Percentiles rank a stretch among this genome's conserved stretches.
phyloP scores from a whole-genome alignment of 1,140 invertebrate genomes.

The Scaptomyza pallida region DNA sequence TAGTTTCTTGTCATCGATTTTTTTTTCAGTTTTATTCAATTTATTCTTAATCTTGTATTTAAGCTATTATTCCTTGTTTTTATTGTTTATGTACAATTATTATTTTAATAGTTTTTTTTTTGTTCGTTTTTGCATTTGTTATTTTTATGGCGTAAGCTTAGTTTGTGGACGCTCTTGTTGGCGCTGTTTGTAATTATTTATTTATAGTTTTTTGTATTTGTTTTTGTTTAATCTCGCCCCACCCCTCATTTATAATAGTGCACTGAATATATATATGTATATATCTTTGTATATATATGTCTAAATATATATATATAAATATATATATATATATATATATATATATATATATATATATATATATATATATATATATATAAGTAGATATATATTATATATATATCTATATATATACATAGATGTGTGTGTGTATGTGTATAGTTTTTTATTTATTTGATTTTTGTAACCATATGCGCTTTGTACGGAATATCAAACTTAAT shows the following conservation, averaged over 20 bases:
- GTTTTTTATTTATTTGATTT: slow-evolving; percentile 56
- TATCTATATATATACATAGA: slow-evolving; percentile 14
- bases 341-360: slow-evolving; percentile 80
- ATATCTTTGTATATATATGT: slow-evolving; percentile 23
- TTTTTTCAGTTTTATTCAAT: slow-evolving; percentile 25
- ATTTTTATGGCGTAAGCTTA: slow-evolving; percentile 66
- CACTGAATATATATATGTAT: slow-evolving; percentile 82
- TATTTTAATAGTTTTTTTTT: slow-evolving; percentile 42
- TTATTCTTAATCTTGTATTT: slow-evolving; percentile 41
- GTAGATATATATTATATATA: no score
- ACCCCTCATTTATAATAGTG: slow-evolving; percentile 83
- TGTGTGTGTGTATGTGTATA: no score
- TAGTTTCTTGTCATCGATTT: slow-evolving; percentile 18
- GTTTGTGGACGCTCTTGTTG: slow-evolving; percentile 52
- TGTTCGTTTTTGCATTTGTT: slow-evolving; percentile 34
- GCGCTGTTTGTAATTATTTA: slow-evolving; percentile 32
- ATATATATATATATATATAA: no score
- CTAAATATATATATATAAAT: no score
- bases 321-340: slow-evolving; percentile 19
- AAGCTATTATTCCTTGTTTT: slow-evolving; percentile 44
- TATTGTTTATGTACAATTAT: slow-evolving; percentile 67
- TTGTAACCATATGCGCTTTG: slow-evolving; percentile 64
- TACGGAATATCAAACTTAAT: slow-evolving; percentile 80
- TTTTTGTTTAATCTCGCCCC: slow-evolving; percentile 81
- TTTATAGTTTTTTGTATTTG: slow-evolving; percentile 32